phyloP scores from a whole-genome alignment of 92 coral and sea anemone genomes.

The Isaurus tuberculatus region DNA sequence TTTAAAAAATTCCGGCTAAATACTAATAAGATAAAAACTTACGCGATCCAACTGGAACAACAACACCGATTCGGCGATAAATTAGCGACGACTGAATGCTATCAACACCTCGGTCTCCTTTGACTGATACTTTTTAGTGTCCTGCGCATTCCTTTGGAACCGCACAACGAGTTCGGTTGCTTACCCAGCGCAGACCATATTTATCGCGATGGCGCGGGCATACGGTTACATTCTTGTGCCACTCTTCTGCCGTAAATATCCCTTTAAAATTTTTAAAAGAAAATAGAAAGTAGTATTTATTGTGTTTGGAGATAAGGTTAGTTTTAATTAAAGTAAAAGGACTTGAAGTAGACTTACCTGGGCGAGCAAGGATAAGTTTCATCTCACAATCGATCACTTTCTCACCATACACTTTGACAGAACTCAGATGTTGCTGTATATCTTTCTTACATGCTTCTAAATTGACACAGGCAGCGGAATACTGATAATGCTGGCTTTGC shows the following conservation, averaged over 20 bases:
- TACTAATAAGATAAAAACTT: slow-evolving; percentile 16
- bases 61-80: slow-evolving; percentile 24
- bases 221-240: slow-evolving; percentile 8
- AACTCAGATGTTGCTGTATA: slow-evolving; percentile 42
- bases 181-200: no score
- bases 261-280: neutral
- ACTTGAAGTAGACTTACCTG: slow-evolving; percentile 32
- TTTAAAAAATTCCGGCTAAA: neutral
- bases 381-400: slow-evolving; percentile 36
- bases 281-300: neutral
- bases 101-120: slow-evolving; percentile 56
- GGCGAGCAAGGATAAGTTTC: slow-evolving; percentile 19
- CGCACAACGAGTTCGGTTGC: neutral
- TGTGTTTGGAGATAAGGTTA: neutral
- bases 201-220: slow-evolving; percentile 22
- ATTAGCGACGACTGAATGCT: slow-evolving; percentile 36
- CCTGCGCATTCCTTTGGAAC: slow-evolving; percentile 41
- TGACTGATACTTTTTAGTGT: slow-evolving; percentile 39
- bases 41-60: slow-evolving; percentile 59
- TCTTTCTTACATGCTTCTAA: slow-evolving; percentile 42
- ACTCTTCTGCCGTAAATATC: slow-evolving; percentile 24
- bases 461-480: slow-evolving; percentile 22
- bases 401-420: slow-evolving; percentile 44
- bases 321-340: neutral
- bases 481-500: neutral